phyloP scores from a whole-genome alignment of 2,797 vertebrate species.

The Poeciliopsis presidionis region DNA sequence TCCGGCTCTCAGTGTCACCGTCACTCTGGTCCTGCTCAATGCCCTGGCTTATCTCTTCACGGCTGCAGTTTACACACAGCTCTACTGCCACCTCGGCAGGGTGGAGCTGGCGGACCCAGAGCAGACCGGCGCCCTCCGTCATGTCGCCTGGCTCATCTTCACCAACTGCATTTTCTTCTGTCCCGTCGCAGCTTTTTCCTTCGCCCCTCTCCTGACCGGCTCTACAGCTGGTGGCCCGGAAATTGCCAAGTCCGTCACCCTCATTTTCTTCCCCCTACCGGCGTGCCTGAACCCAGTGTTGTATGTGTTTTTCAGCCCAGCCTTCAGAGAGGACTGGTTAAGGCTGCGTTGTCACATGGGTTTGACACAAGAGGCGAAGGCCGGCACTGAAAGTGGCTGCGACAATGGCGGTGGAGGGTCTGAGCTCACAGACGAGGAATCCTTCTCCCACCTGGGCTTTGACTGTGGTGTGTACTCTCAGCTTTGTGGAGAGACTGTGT shows the following conservation, averaged over 20 bases:
- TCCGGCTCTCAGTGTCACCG: slow-evolving; percentile 88
- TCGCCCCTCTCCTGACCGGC: slow-evolving; percentile 89
- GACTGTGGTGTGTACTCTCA: slow-evolving; percentile 89
- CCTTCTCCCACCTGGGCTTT: slow-evolving; percentile 83
- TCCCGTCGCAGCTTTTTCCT: slow-evolving; percentile 96
- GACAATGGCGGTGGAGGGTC: slow-evolving; percentile 65
- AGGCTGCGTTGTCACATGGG: slow-evolving; percentile 72
- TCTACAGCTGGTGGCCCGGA: slow-evolving; percentile 87
- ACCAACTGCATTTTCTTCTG: slow-evolving; percentile 99
- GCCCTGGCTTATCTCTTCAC: slow-evolving; percentile 93
- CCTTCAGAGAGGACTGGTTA: slow-evolving; percentile 96
- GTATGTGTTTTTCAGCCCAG: slow-evolving; percentile 96
- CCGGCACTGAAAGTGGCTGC: slow-evolving; percentile 54
- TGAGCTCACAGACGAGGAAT: slow-evolving; percentile 76
- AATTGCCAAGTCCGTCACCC: slow-evolving; percentile 94
- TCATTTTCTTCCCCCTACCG: slow-evolving; percentile 95
- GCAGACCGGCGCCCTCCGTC: slow-evolving; percentile 89
- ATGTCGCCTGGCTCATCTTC: slow-evolving; percentile 98
- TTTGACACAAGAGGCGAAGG: slow-evolving; percentile 62
- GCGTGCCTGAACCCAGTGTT: slow-evolving; percentile 95
- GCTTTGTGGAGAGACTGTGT: slow-evolving; percentile 86
- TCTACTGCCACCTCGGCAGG: slow-evolving; percentile 93
- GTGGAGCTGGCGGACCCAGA: slow-evolving; percentile 90
- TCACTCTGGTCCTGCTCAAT: slow-evolving; percentile 92
- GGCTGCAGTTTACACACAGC: slow-evolving; percentile 91